Conservation (phyloP, 2,888 invertebrate genomes). For the Homarus gammarus region DNA sequence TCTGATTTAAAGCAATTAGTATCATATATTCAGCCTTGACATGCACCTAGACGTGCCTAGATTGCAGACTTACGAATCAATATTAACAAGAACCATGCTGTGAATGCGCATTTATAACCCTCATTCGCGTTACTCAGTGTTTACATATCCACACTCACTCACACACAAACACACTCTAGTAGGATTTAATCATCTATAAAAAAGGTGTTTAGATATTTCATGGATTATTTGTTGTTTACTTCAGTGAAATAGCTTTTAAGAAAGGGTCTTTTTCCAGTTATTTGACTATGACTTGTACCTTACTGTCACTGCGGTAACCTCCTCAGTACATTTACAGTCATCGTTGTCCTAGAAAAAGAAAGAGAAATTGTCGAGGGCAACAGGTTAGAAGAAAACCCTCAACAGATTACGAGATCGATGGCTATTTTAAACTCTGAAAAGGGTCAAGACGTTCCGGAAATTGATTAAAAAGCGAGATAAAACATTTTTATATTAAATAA, state of each 20-base stretch:
- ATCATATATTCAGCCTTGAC: too few species aligned
- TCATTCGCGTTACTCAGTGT: background rate
- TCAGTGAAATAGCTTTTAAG: background rate
- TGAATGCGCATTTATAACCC: background rate
- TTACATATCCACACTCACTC: background rate
- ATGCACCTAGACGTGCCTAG: too few species aligned
- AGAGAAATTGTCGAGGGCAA: background rate
- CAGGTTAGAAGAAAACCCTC: background rate
- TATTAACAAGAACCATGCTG: background rate
- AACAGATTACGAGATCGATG: too few species aligned
- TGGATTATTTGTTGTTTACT: background rate
- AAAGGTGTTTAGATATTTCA: background rate
- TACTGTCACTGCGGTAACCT: background rate
- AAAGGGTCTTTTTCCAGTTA: background rate
- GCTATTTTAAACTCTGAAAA: too few species aligned
- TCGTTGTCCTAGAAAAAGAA: background rate
- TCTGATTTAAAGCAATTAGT: too few species aligned
- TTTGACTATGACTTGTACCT: background rate
- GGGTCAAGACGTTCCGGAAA: too few species aligned
- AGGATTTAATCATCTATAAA: background rate
- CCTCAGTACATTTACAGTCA: background rate
- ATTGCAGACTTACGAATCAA: background rate
- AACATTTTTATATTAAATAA: too few species aligned
- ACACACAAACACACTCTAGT: too few species aligned
- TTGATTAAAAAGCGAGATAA: too few species aligned